Evolutionary conservation across 1,140 invertebrate species (phyloP).

Genomic region (Rhyzopertha dominica): DNA sequence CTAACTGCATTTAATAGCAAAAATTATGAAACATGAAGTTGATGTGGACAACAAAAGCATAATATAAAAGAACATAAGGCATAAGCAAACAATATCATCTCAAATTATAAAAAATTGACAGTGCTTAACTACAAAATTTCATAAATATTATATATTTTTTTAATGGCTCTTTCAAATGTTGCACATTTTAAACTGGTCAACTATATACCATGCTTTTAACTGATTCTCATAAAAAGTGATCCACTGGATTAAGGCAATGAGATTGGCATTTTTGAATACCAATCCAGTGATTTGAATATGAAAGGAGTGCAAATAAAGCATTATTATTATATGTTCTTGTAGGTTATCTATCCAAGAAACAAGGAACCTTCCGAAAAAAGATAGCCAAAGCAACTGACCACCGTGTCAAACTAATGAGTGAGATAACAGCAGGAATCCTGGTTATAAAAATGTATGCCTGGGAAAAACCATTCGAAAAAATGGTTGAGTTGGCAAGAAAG

Average conservation of each 20-base stretch:
- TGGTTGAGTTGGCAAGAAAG: constrained; percentile 58
- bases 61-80: too few species aligned
- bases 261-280: background rate
- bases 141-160: background rate
- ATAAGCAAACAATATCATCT: too few species aligned
- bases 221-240: constrained; percentile 3
- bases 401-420: constrained; percentile 76
- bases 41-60: constrained; percentile 1
- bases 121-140: too few species aligned
- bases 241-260: background rate
- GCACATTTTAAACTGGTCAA: too few species aligned
- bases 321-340: constrained; percentile 14
- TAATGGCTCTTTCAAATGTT: too few species aligned
- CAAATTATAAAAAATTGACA: too few species aligned
- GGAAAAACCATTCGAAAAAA: constrained; percentile 70
- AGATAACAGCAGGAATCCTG: constrained; percentile 65
- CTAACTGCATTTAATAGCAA: too few species aligned
- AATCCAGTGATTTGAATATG: background rate
- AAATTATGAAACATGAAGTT: too few species aligned
- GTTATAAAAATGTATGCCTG: constrained; percentile 85
- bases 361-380: constrained; percentile 57
- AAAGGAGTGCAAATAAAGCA: background rate
- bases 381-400: constrained; percentile 71
- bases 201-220: background rate
- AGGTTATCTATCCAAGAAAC: constrained; percentile 63